phyloP scores from a whole-genome alignment of 2,888 invertebrate species.

The Ectropis crepuscularia region DNA sequence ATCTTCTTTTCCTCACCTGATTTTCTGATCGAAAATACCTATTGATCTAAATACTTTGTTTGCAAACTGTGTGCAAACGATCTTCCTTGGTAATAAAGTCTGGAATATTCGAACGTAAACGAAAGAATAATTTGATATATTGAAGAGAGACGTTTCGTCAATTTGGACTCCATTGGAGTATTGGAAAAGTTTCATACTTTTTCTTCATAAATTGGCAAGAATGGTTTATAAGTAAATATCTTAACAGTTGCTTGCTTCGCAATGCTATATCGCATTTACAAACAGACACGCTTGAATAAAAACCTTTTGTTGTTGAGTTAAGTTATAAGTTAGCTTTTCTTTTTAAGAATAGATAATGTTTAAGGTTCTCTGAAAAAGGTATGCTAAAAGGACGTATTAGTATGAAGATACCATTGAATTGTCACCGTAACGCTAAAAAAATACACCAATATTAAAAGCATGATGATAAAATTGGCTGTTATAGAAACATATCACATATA shows the following conservation, averaged over 20 bases:
- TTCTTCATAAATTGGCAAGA: constrained; percentile 9
- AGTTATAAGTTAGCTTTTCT: too few species aligned
- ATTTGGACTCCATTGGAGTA: constrained; percentile 44
- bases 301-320: too few species aligned
- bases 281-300: too few species aligned
- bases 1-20: too few species aligned
- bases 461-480: too few species aligned
- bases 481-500: too few species aligned
- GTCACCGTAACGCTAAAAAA: too few species aligned
- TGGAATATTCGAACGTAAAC: constrained; percentile 33
- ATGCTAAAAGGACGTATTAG: too few species aligned
- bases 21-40: constrained; percentile 39
- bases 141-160: constrained; percentile 32
- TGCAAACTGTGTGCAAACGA: constrained; percentile 47
- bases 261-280: background rate
- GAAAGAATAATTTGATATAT: constrained; percentile 37
- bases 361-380: too few species aligned
- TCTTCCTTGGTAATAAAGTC: constrained; percentile 45
- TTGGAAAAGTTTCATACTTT: constrained; percentile 40
- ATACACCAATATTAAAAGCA: too few species aligned
- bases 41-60: constrained; percentile 46
- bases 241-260: background rate
- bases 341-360: too few species aligned
- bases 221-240: background rate
- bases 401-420: too few species aligned